phyloP scores from a whole-genome alignment of 2,888 invertebrate genomes.

The Girardia tigrina region DNA sequence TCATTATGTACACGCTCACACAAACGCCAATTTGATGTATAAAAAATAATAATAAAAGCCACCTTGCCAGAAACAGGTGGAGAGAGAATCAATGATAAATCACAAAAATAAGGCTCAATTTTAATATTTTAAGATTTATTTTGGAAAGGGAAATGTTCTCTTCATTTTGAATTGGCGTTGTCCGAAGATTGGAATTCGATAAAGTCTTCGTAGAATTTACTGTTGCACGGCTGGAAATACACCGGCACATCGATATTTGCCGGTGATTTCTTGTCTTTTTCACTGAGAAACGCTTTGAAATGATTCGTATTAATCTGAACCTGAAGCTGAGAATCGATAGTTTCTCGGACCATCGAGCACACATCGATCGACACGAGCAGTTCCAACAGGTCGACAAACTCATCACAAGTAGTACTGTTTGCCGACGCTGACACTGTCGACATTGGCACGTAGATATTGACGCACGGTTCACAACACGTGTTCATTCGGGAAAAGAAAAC shows the following conservation, averaged over 20 bases:
- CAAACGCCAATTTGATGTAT: too few relatives aligned
- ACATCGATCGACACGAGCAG: background rate
- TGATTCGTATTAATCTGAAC: background rate
- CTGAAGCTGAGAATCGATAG: background rate
- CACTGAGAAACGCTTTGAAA: background rate
- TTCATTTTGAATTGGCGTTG: too few relatives aligned
- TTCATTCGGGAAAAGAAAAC: background rate
- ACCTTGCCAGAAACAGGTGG: too few relatives aligned
- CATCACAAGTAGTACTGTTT: background rate
- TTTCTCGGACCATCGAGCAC: background rate
- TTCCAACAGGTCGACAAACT: background rate
- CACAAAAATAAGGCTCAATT: too few relatives aligned
- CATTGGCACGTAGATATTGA: background rate
- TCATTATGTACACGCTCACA: too few relatives aligned
- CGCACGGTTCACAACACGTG: slow-evolving; percentile 6
- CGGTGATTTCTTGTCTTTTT: background rate
- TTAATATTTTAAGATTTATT: too few relatives aligned
- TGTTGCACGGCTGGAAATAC: slow-evolving; percentile 10
- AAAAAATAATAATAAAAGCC: too few relatives aligned
- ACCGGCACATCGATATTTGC: background rate
- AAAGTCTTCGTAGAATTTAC: slow-evolving; percentile 16
- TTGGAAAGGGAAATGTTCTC: too few relatives aligned
- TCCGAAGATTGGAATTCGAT: background rate
- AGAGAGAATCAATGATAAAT: too few relatives aligned
- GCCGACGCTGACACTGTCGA: background rate